phyloP scores from a whole-genome alignment of 2,797 vertebrate species.

The Cyclopterus lumpus region DNA sequence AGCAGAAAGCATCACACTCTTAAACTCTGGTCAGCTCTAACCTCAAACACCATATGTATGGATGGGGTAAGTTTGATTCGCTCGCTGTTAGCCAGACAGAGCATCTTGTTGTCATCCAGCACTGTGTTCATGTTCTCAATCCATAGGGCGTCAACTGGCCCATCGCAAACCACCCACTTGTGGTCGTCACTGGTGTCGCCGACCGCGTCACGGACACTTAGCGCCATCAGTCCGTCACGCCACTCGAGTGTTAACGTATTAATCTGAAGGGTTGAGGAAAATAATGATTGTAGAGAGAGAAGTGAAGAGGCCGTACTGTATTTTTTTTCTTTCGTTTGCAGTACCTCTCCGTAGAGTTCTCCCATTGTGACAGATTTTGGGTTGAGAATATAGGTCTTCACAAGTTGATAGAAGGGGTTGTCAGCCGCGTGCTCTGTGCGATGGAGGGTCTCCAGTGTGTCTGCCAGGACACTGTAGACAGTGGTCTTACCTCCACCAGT shows the following conservation, averaged over 20 bases:
- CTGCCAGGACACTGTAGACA: constrained; percentile 86
- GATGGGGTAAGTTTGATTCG: constrained; percentile 90
- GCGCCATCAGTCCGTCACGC: constrained; percentile 91
- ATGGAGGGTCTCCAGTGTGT: constrained; percentile 84
- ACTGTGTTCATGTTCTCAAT: constrained; percentile 95
- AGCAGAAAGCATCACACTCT: neutral
- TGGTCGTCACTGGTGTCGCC: constrained; percentile 85
- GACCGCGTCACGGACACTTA: constrained; percentile 88
- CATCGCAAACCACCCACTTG: constrained; percentile 92
- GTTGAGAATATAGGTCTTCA: constrained; percentile 89
- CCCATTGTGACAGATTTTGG: constrained; percentile 94
- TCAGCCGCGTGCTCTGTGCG: constrained; percentile 58
- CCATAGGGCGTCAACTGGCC: constrained; percentile 92
- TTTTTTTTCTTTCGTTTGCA: neutral
- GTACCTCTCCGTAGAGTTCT: constrained; percentile 78
- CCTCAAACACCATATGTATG: constrained; percentile 95
- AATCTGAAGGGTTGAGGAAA: constrained; percentile 71
- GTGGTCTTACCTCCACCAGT: constrained; percentile 91
- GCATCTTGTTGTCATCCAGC: constrained; percentile 93
- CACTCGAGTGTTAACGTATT: constrained; percentile 90
- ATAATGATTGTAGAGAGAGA: neutral
- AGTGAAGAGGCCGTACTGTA: neutral
- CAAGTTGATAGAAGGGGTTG: constrained; percentile 86
- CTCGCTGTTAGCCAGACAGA: constrained; percentile 92
- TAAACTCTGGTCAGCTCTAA: constrained; percentile 55